These are phyloP conservation scores for Thera britannica DNA, from an alignment of 2,888 invertebrate species.

Conservation along the genomic window DNA sequence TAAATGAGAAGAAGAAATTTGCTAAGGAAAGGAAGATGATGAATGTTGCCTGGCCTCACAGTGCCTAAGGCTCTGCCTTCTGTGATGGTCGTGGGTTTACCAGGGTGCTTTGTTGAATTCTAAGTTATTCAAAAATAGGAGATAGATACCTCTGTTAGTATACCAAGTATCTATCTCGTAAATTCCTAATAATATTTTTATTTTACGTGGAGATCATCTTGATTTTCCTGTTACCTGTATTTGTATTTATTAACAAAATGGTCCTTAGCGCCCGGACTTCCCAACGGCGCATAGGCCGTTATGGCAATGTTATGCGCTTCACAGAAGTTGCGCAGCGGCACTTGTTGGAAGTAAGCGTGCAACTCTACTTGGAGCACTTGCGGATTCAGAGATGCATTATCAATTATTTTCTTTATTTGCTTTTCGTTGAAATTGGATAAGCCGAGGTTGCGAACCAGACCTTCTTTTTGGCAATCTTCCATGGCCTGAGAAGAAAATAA, in stretches of 20 bases:
- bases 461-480: constrained; percentile 88
- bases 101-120: too few species aligned
- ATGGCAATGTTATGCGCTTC: constrained; percentile 85
- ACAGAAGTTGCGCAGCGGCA: constrained; percentile 86
- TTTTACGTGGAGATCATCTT: neutral
- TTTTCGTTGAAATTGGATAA: constrained; percentile 91
- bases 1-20: too few species aligned
- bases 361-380: constrained; percentile 90
- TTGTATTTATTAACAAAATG: constrained; percentile 87
- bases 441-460: constrained; percentile 89
- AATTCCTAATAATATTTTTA: too few species aligned
- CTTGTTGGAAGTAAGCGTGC: constrained; percentile 91
- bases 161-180: too few species aligned
- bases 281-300: constrained; percentile 89
- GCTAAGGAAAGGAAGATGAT: too few species aligned
- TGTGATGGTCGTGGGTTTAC: too few species aligned
- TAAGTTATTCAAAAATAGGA: too few species aligned
- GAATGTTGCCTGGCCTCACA: too few species aligned
- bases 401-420: constrained; percentile 87
- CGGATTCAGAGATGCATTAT: constrained; percentile 87
- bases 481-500: constrained; percentile 80
- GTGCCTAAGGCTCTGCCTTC: too few species aligned
- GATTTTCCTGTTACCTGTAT: constrained; percentile 71
- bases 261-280: constrained; percentile 88
- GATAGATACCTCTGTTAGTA: too few species aligned